A percentile compares a stretch with the other conserved stretches of the same genome.
phyloP scores from a whole-genome alignment of 1,140 invertebrate species.

The Ips typographus region DNA sequence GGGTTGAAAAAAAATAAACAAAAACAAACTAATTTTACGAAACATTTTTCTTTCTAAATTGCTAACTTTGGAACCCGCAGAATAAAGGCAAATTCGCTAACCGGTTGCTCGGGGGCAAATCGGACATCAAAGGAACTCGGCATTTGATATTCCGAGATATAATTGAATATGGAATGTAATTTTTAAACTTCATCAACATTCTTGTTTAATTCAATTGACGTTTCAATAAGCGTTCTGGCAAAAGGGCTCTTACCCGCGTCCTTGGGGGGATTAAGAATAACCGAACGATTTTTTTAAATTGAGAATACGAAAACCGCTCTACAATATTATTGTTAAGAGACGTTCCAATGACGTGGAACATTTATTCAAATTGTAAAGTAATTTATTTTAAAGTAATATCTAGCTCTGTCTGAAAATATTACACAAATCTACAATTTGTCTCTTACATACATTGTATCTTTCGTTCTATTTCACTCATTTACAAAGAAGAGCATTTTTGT shows the following conservation, averaged over 20 bases:
- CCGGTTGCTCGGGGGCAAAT: conserved; percentile 13
- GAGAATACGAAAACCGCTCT: too few species aligned
- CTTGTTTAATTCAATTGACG: conserved; percentile 35
- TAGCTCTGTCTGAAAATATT: too few species aligned
- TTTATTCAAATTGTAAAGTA: too few species aligned
- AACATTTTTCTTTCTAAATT: conserved; percentile 30
- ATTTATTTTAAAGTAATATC: too few species aligned
- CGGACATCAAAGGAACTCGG: conserved; percentile 34
- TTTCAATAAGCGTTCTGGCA: conserved; percentile 27
- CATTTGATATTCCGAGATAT: conserved; percentile 38
- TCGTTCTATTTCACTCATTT: too few species aligned
- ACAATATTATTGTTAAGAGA: too few species aligned
- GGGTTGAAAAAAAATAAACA: neutral
- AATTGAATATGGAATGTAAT: conserved; percentile 39
- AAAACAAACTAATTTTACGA: conserved; percentile 30
- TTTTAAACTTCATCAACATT: conserved; percentile 38
- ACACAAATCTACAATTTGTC: too few species aligned
- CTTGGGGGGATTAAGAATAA: neutral
- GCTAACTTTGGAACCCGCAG: conserved; percentile 28
- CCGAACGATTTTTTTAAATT: neutral
- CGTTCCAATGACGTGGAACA: too few species aligned
- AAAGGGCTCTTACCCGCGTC: neutral
- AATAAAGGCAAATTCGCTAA: conserved; percentile 31
- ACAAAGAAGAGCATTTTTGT: too few species aligned
- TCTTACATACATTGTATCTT: too few species aligned